A percentile compares a stretch with the other conserved stretches of the same genome.
Evolutionary conservation across 2,113 vertebrate genomes (phyloP).

Genomic region (Anthoscopus minutus): DNA sequence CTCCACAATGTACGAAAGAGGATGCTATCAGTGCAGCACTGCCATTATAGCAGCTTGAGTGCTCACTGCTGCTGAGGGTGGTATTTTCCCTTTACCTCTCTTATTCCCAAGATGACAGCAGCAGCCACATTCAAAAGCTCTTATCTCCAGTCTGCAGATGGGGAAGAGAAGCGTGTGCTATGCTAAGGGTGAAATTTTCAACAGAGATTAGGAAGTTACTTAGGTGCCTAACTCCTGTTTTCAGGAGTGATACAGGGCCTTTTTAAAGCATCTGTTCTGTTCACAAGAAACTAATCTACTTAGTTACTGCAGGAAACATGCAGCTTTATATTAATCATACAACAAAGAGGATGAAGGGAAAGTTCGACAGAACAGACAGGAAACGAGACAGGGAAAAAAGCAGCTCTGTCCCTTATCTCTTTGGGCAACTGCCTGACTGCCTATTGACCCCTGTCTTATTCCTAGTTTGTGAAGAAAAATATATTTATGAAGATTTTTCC

Average conservation of each 20-base stretch:
- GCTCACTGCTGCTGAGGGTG: not conserved
- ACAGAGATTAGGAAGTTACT: not conserved
- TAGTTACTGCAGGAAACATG: conserved; percentile 17
- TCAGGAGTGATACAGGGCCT: not conserved
- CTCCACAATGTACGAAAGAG: not conserved
- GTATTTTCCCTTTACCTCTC: not conserved
- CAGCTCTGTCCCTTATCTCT: not conserved
- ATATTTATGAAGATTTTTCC: not conserved
- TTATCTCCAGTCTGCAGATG: conserved; percentile 43
- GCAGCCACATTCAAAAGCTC: not conserved
- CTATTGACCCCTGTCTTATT: not conserved
- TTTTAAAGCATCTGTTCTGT: conserved; percentile 11
- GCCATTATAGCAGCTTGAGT: not conserved
- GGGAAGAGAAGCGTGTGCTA: not conserved
- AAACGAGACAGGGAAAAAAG: not conserved
- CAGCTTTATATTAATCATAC: conserved; percentile 24
- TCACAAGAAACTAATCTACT: conserved; percentile 42
- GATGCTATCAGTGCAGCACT: not conserved
- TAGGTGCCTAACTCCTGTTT: conserved; percentile 23
- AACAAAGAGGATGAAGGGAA: conserved; percentile 5
- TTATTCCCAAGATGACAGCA: not conserved
- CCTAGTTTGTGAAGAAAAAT: not conserved
- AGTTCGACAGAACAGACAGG: not conserved
- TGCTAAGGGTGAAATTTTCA: conserved; percentile 23
- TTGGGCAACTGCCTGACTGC: not conserved